Percentiles rank a stretch among this genome's conserved stretches.
phyloP scores from a whole-genome alignment of 1,140 invertebrate species.

The Bombus waltoni region DNA sequence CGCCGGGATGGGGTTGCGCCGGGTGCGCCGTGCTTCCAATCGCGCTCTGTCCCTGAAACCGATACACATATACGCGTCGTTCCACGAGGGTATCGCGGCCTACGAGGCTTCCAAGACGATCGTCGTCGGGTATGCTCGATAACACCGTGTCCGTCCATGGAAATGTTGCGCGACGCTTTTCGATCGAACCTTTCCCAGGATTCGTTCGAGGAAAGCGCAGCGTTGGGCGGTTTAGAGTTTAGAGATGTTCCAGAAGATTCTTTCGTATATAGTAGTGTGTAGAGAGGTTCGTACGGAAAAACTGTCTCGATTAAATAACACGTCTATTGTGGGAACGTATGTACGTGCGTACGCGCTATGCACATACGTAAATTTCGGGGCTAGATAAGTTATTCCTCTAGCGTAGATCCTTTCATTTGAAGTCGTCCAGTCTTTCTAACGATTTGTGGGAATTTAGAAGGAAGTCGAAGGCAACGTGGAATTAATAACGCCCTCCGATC shows the following conservation, averaged over 20 bases:
- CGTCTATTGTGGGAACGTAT: no score
- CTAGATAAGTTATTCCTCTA: no score
- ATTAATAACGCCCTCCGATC: no score
- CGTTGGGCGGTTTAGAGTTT: background rate
- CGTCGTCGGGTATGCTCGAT: slow-evolving; percentile 16
- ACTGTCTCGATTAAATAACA: no score
- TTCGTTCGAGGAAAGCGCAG: background rate
- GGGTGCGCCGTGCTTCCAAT: slow-evolving; percentile 35
- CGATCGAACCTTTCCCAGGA: background rate
- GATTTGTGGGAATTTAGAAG: no score
- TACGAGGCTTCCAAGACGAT: slow-evolving; percentile 14
- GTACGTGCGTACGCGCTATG: no score
- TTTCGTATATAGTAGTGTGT: background rate
- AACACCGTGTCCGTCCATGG: background rate
- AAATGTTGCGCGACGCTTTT: background rate
- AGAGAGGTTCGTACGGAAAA: background rate
- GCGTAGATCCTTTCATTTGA: no score
- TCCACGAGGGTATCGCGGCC: slow-evolving; percentile 12
- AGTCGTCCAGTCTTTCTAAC: no score
- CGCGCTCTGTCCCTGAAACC: slow-evolving; percentile 25
- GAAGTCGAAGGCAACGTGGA: no score
- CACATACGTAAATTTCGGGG: no score
- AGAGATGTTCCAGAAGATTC: background rate
- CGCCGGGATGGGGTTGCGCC: slow-evolving; percentile 41
- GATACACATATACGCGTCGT: background rate